A percentile compares a stretch with the other conserved stretches of the same genome.
phyloP scores from a whole-genome alignment of 2,113 vertebrate genomes.

The Bagarius yarrelli region DNA sequence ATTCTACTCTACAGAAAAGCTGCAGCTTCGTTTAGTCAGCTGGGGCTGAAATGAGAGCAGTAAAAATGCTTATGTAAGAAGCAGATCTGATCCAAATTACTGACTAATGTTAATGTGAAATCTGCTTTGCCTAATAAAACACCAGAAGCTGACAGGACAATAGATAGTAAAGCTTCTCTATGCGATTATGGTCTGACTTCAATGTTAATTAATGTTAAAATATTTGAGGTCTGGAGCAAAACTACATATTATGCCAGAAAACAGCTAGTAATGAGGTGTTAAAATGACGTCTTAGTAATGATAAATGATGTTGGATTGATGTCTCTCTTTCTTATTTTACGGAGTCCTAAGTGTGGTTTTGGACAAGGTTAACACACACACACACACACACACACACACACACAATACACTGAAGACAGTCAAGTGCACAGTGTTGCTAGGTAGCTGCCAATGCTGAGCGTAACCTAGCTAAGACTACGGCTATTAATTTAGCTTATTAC shows the following conservation, averaged over 20 bases:
- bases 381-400: slow-evolving; percentile 1
- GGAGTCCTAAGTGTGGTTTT: not conserved
- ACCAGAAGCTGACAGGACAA: not conserved
- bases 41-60: slow-evolving; percentile 27
- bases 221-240: not conserved
- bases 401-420: not conserved
- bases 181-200: too few species aligned
- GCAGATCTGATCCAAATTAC: slow-evolving; percentile 34
- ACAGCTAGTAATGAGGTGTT: not conserved
- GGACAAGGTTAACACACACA: not conserved
- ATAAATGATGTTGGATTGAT: not conserved
- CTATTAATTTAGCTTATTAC: not conserved
- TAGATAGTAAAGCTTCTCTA: not conserved
- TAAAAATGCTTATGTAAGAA: slow-evolving; percentile 35
- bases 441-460: too few species aligned
- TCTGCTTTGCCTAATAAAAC: slow-evolving; percentile 25
- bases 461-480: not conserved
- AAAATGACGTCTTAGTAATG: not conserved
- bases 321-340: not conserved
- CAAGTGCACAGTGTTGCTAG: not conserved
- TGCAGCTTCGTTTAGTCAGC: slow-evolving; percentile 26
- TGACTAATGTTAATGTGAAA: slow-evolving; percentile 21
- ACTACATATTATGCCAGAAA: not conserved
- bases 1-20: slow-evolving; percentile 28
- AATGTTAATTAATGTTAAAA: too few species aligned